These are phyloP conservation scores for Therioaphis trifolii DNA, from an alignment of 2,888 invertebrate species.

Conservation along the genomic window DNA sequence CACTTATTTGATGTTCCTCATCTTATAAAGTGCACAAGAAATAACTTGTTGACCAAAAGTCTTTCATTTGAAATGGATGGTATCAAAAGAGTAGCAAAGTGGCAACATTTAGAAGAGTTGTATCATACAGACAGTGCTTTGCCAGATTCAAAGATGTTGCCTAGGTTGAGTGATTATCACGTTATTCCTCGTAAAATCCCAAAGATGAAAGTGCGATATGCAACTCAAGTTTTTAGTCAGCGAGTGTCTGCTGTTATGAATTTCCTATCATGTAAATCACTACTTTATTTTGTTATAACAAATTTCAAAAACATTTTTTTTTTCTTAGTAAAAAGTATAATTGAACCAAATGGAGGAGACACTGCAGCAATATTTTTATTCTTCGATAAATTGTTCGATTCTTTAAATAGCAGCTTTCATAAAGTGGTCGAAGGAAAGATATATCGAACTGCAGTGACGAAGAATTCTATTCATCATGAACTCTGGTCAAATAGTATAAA, in stretches of 20 bases:
- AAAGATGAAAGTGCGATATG: conserved; percentile 24
- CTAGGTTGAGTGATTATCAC: background rate
- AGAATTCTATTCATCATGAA: conserved; percentile 1
- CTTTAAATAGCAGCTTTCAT: background rate
- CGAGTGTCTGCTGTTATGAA: conserved; percentile 20
- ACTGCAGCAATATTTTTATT: conserved; percentile 18
- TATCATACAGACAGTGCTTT: background rate
- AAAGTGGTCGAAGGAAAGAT: background rate
- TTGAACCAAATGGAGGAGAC: no score
- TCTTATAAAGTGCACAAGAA: conserved; percentile 1
- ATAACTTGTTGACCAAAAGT: conserved; percentile 1
- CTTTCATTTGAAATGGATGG: background rate
- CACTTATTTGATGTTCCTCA: conserved; percentile 41
- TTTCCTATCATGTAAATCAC: background rate
- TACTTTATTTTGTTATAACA: no score
- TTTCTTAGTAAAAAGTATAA: no score
- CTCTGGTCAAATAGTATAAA: background rate
- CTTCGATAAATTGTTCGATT: conserved; percentile 35
- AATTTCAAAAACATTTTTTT: no score
- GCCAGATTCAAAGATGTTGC: conserved; percentile 6
- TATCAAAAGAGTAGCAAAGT: background rate
- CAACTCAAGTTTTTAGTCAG: conserved; percentile 24
- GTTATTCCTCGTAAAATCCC: background rate
- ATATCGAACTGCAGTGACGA: background rate
- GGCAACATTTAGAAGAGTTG: conserved; percentile 12